Evolutionary conservation across 2,797 vertebrate species (phyloP).

Genomic region (Oreortyx pictus): DNA sequence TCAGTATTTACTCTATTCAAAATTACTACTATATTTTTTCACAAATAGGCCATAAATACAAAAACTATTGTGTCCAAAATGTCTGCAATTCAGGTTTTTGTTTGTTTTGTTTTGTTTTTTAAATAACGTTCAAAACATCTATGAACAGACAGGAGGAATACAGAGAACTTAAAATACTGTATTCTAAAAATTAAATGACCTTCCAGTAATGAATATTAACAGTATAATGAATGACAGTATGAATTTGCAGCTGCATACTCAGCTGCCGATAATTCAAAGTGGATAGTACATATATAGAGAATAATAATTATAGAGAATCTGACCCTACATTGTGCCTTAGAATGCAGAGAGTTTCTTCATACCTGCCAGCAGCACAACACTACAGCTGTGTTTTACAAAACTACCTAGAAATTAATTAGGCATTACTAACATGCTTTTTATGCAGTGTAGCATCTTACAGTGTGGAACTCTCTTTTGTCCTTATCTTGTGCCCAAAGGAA

Average conservation of each 20-base stretch:
- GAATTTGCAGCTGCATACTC: slow-evolving; percentile 57
- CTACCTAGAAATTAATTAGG: no score
- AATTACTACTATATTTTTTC: slow-evolving; percentile 30
- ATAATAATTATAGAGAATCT: slow-evolving; percentile 47
- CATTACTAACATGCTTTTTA: no score
- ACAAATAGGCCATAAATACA: background rate
- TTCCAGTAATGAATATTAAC: slow-evolving; percentile 38
- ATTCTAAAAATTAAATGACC: slow-evolving; percentile 51
- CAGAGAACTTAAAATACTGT: slow-evolving; percentile 32
- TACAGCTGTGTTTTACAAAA: no score
- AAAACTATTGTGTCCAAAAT: slow-evolving; percentile 11
- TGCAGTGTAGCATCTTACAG: no score
- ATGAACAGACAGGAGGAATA: background rate
- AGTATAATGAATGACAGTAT: background rate
- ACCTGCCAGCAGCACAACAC: no score
- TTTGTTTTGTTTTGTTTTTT: background rate
- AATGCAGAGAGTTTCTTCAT: no score
- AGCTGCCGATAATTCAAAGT: slow-evolving; percentile 48
- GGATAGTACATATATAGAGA: slow-evolving; percentile 7
- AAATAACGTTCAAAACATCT: slow-evolving; percentile 46
- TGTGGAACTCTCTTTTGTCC: no score
- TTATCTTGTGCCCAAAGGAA: no score
- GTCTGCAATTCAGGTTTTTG: background rate
- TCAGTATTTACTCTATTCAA: background rate
- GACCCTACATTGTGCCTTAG: background rate